Base-by-base conservation (phyloP, 2,888 invertebrate species). In the Hipparchia sbordonii region DNA sequence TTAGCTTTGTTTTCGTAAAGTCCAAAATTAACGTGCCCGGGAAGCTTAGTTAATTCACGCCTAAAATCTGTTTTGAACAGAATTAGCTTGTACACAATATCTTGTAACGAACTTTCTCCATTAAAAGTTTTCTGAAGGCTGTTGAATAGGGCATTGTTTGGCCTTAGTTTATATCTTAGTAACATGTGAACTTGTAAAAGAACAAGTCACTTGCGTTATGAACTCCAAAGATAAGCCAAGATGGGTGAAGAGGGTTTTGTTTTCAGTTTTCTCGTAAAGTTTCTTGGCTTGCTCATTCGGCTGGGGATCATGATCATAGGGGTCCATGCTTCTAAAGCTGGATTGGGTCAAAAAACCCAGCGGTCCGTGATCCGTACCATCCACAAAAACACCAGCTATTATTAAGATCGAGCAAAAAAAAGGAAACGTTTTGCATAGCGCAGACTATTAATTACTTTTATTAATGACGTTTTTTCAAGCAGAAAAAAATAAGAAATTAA, bases 51-150 rank as follows among this genome's bases (percentile, higher is more conserved):
- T 63, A 70, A 48, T 52, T 63, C 13, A 51, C 7, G 39, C 54
- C 51, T 46, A 59, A 68, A 48, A 67, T 56, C 61, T 39, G 46
- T 65, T 56, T 23, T 6, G 54, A 9, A 39, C 68, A 68, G 59
- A 60, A 68, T 68, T 48, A 68, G 68, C 48, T 46, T 48, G 57
- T 51, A 59, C 33, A 59, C 68, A 68, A 59, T 33, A 51, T 68
- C 68, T 68, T 59, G 68, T 48, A 68, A 10, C 48, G 33, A 73
- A 70, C 61, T 73, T 73, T 57, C 70, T 39, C 66, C 54, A 73
- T 73, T 61, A 73, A 67, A 70, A 73, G 73, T 70, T 70, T 46
- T 10, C 48, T 39, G n/a, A 51, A 73, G 39, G 61, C 59, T 23
- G 56, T 12, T 51, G 68, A 51, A 51, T 59, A 51, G 68, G 59